Base-by-base conservation (phyloP, 2,797 vertebrate species). In the Xenops minutus region DNA sequence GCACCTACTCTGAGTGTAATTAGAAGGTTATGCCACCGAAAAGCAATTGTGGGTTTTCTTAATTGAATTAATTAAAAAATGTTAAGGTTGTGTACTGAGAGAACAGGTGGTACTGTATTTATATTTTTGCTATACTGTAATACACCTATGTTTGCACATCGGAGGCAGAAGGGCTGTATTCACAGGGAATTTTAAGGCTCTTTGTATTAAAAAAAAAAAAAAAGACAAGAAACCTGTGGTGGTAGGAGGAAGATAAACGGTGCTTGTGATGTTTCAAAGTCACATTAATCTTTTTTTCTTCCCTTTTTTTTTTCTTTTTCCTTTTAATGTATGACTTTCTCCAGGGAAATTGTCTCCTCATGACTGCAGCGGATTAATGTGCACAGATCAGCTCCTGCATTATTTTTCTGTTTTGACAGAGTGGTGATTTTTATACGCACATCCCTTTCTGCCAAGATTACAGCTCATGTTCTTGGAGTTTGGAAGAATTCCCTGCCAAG, bases 391-490 rank as follows among this genome's bases (percentile, higher is more conserved):
- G 88, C 89, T 94, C 85, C 93, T 78, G 96, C 89, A 80, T 96
- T 97, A 95, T 97, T 96, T 97, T 93, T 94, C 89, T 96, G 95
- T 96, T 97, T 94, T 97, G 95, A 97, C 96, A 96, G 91, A 92
- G 76, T 49, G 81, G 86, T 89, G 94, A 92, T 97, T 97, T 96
- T 95, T 95, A 89, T 94, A 94, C 2, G 16, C 41, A 6, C 15
- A 6, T 92, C 89, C 74, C 92, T 93, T 97, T 96, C 89, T 96
- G 93, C 93, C 52, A 96, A 95, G 93, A 96, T 89, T 96, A 86
- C 87, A 93, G 86, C 85, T 88, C n/a, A 6, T 63, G 55, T 93
- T 97, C 88, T 85, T 86, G 66, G 72, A 86, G 72, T 92, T 92
- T 83, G 93, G 90, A 96, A 86, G 76, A 93, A 48, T 58, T 96